These are phyloP conservation scores for Acropora tenuis DNA, from an alignment of 64 coral and sea anemone genomes.

Conservation along the genomic window DNA sequence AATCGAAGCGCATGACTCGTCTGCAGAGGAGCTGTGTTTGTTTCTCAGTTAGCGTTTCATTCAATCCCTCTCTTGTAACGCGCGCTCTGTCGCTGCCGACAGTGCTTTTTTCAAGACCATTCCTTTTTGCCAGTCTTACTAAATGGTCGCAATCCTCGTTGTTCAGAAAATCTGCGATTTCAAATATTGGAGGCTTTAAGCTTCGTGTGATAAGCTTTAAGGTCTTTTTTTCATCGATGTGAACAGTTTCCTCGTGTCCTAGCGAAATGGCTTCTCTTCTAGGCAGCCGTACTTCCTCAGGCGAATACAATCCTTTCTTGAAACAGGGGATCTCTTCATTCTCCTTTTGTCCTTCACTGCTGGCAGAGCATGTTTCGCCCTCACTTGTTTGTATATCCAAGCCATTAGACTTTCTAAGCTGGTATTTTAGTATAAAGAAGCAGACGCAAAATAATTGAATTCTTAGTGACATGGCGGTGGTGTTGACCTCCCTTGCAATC, in stretches of 20 bases:
- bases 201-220: conserved; percentile 30
- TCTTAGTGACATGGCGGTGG: background rate
- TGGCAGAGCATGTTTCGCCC: background rate
- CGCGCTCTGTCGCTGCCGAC: background rate
- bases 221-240: conserved; percentile 16
- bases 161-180: conserved; percentile 57
- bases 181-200: conserved; percentile 44
- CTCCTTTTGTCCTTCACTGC: background rate
- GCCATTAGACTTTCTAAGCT: background rate
- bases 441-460: background rate
- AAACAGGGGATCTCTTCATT: conserved; percentile 6
- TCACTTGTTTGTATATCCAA: background rate
- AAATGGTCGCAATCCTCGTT: conserved; percentile 46
- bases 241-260: conserved; percentile 23
- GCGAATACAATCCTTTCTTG: background rate
- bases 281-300: background rate
- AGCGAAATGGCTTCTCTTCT: background rate
- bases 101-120: conserved; percentile 38
- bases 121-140: conserved; percentile 8
- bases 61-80: background rate
- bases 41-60: background rate
- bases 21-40: background rate
- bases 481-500: background rate
- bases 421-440: background rate
- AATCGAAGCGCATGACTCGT: conserved; percentile 10